Percentiles rank a stretch among this genome's conserved stretches.
Evolutionary conservation across 1,140 invertebrate species (phyloP).

Genomic region (Brevipalpus yothersi): DNA sequence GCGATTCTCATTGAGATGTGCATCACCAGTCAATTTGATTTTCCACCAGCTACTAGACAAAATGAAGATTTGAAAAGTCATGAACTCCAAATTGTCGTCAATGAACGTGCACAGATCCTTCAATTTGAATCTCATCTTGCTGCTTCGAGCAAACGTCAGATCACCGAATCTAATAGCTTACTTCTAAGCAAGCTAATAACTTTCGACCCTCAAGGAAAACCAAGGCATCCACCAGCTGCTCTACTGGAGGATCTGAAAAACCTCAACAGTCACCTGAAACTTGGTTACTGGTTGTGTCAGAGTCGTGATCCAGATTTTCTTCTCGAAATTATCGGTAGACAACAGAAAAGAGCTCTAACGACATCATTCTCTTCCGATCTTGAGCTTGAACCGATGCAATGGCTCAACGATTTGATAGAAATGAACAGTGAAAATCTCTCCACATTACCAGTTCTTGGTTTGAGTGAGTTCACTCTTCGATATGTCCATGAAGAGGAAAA

Average conservation of each 20-base stretch:
- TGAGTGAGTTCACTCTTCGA: conserved; percentile 75
- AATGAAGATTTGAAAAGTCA: conserved; percentile 32
- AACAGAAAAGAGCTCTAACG: conserved; percentile 17
- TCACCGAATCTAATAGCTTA: conserved; percentile 69
- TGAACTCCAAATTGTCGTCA: conserved; percentile 33
- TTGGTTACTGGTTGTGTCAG: conserved; percentile 71
- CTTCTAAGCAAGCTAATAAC: conserved; percentile 52
- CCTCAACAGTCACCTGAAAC: conserved; percentile 34
- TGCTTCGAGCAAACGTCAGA: conserved; percentile 49
- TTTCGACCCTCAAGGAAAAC: conserved; percentile 53
- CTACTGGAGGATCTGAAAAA: conserved; percentile 55
- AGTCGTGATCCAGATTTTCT: conserved; percentile 73
- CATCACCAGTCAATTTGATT: conserved; percentile 65
- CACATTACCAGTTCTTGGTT: conserved; percentile 73
- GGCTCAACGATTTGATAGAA: conserved; percentile 79
- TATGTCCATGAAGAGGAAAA: conserved; percentile 22
- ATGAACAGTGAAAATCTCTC: conserved; percentile 61
- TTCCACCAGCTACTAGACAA: conserved; percentile 39
- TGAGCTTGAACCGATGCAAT: conserved; percentile 59
- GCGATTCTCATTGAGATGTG: conserved; percentile 84
- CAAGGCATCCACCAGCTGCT: conserved; percentile 44
- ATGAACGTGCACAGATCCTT: conserved; percentile 58
- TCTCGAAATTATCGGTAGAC: conserved; percentile 69
- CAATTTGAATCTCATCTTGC: conserved; percentile 83
- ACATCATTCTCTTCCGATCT: neutral